These are phyloP conservation scores for Microtus oregoni DNA, from an alignment of 2,113 vertebrate genomes.

Conservation along the genomic window DNA sequence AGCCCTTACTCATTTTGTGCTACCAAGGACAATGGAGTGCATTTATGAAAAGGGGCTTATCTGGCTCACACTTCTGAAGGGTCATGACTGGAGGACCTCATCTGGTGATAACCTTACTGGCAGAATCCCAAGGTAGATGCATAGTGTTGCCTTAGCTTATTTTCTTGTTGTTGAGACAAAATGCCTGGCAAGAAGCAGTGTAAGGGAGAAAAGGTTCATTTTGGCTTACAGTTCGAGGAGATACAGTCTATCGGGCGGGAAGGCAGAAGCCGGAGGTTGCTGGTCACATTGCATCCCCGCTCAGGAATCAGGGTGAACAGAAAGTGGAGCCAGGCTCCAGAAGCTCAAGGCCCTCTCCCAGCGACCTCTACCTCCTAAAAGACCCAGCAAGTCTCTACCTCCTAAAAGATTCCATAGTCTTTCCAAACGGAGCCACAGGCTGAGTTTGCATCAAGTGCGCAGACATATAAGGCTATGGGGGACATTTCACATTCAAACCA, in stretches of 20 bases:
- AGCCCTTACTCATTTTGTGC: not conserved
- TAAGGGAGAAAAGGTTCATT: not conserved
- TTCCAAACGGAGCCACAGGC: not conserved
- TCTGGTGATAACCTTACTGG: not conserved
- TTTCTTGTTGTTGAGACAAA: not conserved
- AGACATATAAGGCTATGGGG: not conserved
- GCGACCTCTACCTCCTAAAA: not conserved
- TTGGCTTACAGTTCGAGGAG: not conserved
- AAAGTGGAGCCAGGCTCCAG: too few relatives aligned
- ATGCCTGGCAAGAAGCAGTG: not conserved
- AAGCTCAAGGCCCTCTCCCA: not conserved
- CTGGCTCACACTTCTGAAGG: not conserved
- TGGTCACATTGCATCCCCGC: not conserved
- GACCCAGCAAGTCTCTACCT: not conserved
- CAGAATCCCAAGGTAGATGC: too few relatives aligned
- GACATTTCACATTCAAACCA: not conserved
- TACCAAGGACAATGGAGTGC: not conserved
- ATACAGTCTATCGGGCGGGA: too few relatives aligned
- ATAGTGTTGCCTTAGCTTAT: not conserved
- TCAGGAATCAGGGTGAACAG: not conserved
- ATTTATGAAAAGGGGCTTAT: not conserved
- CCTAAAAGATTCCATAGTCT: not conserved
- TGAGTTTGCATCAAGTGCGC: not conserved
- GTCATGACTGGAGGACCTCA: not conserved
- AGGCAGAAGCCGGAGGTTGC: not conserved